phyloP scores from a whole-genome alignment of 2,888 invertebrate species.

The Koerneria pararmatus region DNA sequence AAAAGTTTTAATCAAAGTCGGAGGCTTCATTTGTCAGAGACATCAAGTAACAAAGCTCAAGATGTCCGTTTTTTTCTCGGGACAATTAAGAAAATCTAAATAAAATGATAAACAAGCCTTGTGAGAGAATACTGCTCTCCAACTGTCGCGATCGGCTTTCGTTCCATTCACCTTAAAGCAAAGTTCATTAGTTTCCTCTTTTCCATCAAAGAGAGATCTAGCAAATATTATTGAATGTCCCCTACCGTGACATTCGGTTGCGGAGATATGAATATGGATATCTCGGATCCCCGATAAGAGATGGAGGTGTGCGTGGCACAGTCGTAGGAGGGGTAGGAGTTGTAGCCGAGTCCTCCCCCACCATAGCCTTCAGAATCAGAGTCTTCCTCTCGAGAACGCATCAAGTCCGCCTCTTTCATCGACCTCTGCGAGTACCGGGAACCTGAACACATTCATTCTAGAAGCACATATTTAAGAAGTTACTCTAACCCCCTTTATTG shows the following conservation, averaged over 20 bases:
- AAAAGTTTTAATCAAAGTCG: too few species aligned
- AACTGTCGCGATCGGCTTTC: constrained; percentile 19
- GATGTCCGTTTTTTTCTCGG: too few species aligned
- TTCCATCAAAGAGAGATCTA: too few species aligned
- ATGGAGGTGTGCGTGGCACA: constrained; percentile 40
- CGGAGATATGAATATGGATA: constrained; percentile 51
- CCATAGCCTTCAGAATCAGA: too few species aligned
- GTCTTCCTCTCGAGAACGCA: constrained; percentile 27
- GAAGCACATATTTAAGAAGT: too few species aligned
- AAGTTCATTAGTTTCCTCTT: neutral
- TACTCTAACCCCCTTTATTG: too few species aligned
- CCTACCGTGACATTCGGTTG: constrained; percentile 35
- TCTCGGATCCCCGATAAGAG: constrained; percentile 55
- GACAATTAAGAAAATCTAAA: too few species aligned
- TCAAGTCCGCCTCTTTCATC: constrained; percentile 36
- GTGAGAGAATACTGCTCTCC: constrained; percentile 19
- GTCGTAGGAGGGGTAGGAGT: constrained; percentile 34
- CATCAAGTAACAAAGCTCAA: too few species aligned
- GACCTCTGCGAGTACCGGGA: constrained; percentile 47
- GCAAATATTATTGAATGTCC: too few species aligned
- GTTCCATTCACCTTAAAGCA: constrained; percentile 22
- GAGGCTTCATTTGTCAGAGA: too few species aligned
- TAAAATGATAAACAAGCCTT: neutral
- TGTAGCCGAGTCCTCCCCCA: too few species aligned
- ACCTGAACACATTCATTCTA: constrained; percentile 31